phyloP scores from a whole-genome alignment of 2,113 vertebrate species.

The Prunella himalayana region DNA sequence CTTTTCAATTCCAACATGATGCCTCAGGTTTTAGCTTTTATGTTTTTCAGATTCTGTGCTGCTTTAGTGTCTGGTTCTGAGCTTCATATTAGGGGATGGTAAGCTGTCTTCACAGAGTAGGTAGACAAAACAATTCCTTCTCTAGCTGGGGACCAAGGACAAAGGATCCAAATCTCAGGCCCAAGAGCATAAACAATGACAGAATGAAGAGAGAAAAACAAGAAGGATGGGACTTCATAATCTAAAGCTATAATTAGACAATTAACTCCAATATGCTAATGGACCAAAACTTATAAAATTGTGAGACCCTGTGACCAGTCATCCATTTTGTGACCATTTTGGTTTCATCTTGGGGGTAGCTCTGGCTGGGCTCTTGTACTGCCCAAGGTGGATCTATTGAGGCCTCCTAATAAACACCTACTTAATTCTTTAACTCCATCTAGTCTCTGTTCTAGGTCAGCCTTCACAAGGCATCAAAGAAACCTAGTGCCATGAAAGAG shows the following conservation, averaged over 20 bases:
- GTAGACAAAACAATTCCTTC: background rate
- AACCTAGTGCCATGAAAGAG: background rate
- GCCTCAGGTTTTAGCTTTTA: background rate
- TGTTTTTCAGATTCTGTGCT: background rate
- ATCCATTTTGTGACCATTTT: background rate
- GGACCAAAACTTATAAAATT: background rate
- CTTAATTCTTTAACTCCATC: background rate
- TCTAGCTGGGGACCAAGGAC: background rate
- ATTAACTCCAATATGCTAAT: background rate
- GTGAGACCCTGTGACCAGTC: background rate
- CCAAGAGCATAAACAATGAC: background rate
- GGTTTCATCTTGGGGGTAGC: background rate
- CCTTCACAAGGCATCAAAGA: background rate
- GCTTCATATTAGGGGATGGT: background rate
- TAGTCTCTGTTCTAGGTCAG: background rate
- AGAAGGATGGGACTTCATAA: background rate
- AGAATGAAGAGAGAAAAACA: background rate
- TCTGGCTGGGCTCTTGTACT: background rate
- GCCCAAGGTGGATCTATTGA: background rate
- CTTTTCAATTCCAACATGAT: background rate
- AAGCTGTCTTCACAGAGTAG: background rate
- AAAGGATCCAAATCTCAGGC: background rate
- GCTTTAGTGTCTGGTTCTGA: background rate
- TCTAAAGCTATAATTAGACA: background rate
- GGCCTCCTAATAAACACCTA: background rate